Evolutionary conservation across 2,797 vertebrate species (phyloP), one percentile per base, ranked within the genome.

Genomic region (Lepilemur ruficaudatus): DNA sequence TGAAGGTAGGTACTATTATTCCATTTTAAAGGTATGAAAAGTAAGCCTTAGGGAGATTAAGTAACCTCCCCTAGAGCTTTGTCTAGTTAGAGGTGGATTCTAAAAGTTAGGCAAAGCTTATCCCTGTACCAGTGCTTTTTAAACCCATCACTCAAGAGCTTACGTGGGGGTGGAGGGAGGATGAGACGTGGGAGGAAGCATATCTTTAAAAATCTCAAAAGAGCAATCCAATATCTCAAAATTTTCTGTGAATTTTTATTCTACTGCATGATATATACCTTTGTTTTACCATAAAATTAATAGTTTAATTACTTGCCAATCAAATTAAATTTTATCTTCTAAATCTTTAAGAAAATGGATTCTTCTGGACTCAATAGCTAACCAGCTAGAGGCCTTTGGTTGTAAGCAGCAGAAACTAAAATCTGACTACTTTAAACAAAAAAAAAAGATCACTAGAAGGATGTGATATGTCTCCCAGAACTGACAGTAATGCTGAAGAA

Each of bases 341-440:
- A 72, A 84, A 83, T 65, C 57, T 59, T 94, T 92, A 87, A 95
- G 41, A 91, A 91, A 93, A 75, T 59, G 4, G 4, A 89, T 38
- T 95, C 48, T 95, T 59, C 35, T 84, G 67, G 61, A 81, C n/a
- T 88, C 43, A 88, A 63, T 73, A 70, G 14, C 48, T 67, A 41
- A 70, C 73, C 20, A 89, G 52, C 38, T 81, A 82, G 59, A 88
- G 3, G 30, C 61, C 41, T 93, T 97, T 48, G 7, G 69, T 55
- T 92, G 9, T 95, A 83, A 95, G 52, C 63, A 86, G 20, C 57
- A 78, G 82, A 95, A 78, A 86, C 57, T 52, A 89, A 89, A 94
- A 69, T 81, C 5, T 41, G 55, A 57, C 63, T 78, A n/a, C 80
- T 63, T 46, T 11, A 48, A 83, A 8, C 0, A 48, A 43, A 48